These are phyloP conservation scores for Pteria penguin DNA, from an alignment of 2,888 invertebrate species.

Conservation along the genomic window DNA sequence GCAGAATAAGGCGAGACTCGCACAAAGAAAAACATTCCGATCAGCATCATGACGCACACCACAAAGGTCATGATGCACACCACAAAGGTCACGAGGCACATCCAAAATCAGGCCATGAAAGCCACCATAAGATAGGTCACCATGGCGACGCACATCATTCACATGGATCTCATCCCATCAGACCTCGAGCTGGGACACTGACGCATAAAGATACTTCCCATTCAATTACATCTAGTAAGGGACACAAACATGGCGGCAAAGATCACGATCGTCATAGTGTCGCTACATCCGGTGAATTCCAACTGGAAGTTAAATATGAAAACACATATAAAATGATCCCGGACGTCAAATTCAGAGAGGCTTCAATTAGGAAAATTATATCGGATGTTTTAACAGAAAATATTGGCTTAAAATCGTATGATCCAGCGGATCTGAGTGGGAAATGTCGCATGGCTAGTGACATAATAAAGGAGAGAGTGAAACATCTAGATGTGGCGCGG, in stretches of 20 bases:
- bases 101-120: conserved; percentile 36
- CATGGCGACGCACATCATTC: conserved; percentile 49
- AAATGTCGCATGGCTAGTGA: conserved; percentile 67
- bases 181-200: conserved; percentile 63
- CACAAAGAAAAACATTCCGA: conserved; percentile 15
- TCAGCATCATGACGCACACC: conserved; percentile 22
- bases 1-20: conserved; percentile 2
- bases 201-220: conserved; percentile 48
- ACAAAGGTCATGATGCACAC: conserved; percentile 31
- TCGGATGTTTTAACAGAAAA: conserved; percentile 62
- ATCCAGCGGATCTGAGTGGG: conserved; percentile 55
- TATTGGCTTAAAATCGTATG: conserved; percentile 61
- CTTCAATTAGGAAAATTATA: conserved; percentile 56
- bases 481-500: conserved; percentile 60
- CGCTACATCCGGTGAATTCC: conserved; percentile 52
- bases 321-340: conserved; percentile 73
- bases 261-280: conserved; percentile 63
- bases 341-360: conserved; percentile 57
- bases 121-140: conserved; percentile 40
- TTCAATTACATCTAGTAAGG: conserved; percentile 41
- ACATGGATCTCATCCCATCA: conserved; percentile 48
- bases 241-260: conserved; percentile 40
- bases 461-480: conserved; percentile 69
- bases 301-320: conserved; percentile 60
- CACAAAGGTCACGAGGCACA: conserved; percentile 34